Evolutionary conservation across 2,888 invertebrate genomes (phyloP).

Genomic region (Vanessa cardui): DNA sequence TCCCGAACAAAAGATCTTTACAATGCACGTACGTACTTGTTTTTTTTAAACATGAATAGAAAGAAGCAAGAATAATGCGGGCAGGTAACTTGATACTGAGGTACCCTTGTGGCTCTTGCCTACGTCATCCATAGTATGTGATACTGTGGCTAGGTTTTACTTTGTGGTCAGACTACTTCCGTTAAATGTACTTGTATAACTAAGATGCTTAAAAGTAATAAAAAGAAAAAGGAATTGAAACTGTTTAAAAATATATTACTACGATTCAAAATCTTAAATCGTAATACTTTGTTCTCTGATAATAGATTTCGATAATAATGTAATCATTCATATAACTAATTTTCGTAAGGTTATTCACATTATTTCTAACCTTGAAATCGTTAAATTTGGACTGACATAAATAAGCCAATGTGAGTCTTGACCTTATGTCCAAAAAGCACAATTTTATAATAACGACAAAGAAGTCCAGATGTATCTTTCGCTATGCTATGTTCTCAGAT

Average conservation of each 20-base stretch:
- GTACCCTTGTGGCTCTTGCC: slow-evolving; percentile 37
- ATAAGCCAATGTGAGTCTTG: not conserved
- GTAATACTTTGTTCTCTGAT: not conserved
- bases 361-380: slow-evolving; percentile 3
- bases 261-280: not conserved
- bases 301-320: not conserved
- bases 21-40: slow-evolving; percentile 54
- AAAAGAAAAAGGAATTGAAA: not conserved
- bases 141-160: slow-evolving; percentile 33
- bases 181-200: slow-evolving; percentile 14
- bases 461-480: slow-evolving; percentile 8
- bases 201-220: not conserved
- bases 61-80: slow-evolving; percentile 58
- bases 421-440: not conserved
- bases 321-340: no score
- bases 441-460: not conserved
- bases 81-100: slow-evolving; percentile 42
- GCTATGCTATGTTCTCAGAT: slow-evolving; percentile 36
- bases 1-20: slow-evolving; percentile 58
- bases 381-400: not conserved
- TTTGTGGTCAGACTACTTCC: slow-evolving; percentile 39
- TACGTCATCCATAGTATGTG: slow-evolving; percentile 32
- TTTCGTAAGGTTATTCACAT: slow-evolving; percentile 25
- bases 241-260: not conserved
- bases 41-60: slow-evolving; percentile 59